A percentile compares a stretch with the other conserved stretches of the same genome.
phyloP scores from a whole-genome alignment of 2,113 vertebrate genomes.

The Melanotaenia duboulayi region DNA sequence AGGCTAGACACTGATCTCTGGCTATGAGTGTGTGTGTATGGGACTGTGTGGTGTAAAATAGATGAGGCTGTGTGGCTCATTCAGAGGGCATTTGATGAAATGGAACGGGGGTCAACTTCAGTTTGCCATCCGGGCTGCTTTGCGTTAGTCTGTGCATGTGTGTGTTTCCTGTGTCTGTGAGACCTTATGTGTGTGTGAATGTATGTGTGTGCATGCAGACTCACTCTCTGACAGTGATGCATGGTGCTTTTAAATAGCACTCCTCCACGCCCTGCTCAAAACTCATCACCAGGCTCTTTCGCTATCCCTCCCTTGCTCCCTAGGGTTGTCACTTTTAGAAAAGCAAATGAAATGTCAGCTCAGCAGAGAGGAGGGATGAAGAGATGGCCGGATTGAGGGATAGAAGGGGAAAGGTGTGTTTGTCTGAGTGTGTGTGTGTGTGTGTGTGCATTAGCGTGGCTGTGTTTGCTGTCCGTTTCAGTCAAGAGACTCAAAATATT shows the following conservation, averaged over 20 bases:
- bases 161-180: constrained; percentile 58
- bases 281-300: constrained; percentile 79
- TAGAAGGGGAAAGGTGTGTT: constrained; percentile 62
- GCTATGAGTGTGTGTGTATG: constrained; percentile 37
- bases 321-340: constrained; percentile 81
- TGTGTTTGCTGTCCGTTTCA: constrained; percentile 54
- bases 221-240: constrained; percentile 82
- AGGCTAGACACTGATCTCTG: constrained; percentile 78
- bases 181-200: constrained; percentile 11
- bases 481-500: constrained; percentile 51
- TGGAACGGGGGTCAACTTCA: constrained; percentile 81
- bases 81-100: constrained; percentile 84
- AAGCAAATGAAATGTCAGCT: constrained; percentile 82
- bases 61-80: constrained; percentile 76
- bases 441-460: constrained; percentile 16
- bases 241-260: constrained; percentile 86
- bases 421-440: constrained; percentile 25
- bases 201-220: constrained; percentile 38
- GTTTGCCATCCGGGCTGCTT: constrained; percentile 75
- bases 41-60: constrained; percentile 56
- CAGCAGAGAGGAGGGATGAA: constrained; percentile 60
- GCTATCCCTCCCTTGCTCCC: constrained; percentile 66
- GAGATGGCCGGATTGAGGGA: constrained; percentile 64
- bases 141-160: constrained; percentile 35
- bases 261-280: constrained; percentile 81